These are phyloP conservation scores for Irena cyanogastra DNA, from an alignment of 2,113 vertebrate species.

Conservation along the genomic window DNA sequence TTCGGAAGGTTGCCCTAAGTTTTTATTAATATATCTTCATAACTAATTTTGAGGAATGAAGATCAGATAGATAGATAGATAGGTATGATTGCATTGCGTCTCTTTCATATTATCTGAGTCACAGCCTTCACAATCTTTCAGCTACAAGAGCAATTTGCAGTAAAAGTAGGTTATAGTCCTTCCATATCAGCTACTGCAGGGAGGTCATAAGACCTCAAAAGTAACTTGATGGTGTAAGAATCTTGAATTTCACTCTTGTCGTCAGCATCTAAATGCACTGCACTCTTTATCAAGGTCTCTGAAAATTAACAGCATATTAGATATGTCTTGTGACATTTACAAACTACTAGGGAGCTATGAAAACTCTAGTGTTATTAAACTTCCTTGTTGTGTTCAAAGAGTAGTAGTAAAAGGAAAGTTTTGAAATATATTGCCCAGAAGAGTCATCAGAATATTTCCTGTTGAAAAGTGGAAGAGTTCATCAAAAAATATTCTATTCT, in stretches of 20 bases:
- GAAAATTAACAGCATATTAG: neutral
- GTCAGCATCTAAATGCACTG: neutral
- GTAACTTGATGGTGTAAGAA: neutral
- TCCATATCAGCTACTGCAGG: neutral
- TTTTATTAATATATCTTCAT: neutral
- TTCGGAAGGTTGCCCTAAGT: neutral
- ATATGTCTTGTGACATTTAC: neutral
- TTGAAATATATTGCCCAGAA: neutral
- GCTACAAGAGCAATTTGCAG: neutral
- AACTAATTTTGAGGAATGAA: neutral
- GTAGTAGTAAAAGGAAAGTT: neutral
- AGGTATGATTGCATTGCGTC: accelerated
- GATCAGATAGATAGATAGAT: too few relatives aligned
- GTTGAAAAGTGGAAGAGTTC: neutral
- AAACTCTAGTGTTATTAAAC: neutral
- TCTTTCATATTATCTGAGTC: neutral
- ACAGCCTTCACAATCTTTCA: neutral
- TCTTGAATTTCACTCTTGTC: neutral
- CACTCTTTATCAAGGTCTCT: neutral
- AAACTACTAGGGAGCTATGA: neutral
- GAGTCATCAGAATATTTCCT: neutral
- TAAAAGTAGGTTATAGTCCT: neutral
- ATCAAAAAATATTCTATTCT: neutral
- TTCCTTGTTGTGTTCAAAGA: neutral
- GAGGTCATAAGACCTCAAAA: neutral